Percentiles rank a stretch among this genome's conserved stretches.
Evolutionary conservation across 1,140 invertebrate species (phyloP).

Genomic region (Drosophila sturtevanti): DNA sequence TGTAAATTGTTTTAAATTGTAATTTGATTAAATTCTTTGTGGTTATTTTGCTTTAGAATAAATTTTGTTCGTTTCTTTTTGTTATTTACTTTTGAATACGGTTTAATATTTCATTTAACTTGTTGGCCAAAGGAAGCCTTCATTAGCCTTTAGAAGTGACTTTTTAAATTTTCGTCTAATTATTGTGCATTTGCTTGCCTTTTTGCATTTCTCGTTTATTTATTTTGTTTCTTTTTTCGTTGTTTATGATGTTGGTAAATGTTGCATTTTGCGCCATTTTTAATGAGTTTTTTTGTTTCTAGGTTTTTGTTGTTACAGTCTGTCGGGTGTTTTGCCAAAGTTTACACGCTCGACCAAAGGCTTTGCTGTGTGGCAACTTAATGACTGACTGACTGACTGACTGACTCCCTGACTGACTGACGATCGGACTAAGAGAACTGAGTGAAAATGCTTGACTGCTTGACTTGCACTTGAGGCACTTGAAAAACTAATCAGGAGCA

Average conservation of each 20-base stretch:
- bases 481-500: slow-evolving; percentile 77
- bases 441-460: slow-evolving; percentile 59
- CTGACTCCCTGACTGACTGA: slow-evolving; percentile 32
- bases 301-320: slow-evolving; percentile 31
- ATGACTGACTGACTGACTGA: slow-evolving; percentile 12
- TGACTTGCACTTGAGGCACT: slow-evolving; percentile 69
- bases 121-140: slow-evolving; percentile 19
- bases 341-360: slow-evolving; percentile 53
- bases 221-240: slow-evolving; percentile 27
- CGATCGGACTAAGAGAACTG: slow-evolving; percentile 31
- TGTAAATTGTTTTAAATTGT: too few species aligned
- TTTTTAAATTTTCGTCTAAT: slow-evolving; percentile 70
- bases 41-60: neutral
- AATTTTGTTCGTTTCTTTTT: neutral
- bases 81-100: neutral
- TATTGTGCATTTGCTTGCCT: slow-evolving; percentile 69
- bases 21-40: too few species aligned
- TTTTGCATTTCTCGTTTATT: slow-evolving; percentile 58
- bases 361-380: neutral
- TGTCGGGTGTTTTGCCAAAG: slow-evolving; percentile 42
- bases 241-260: slow-evolving; percentile 62
- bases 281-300: slow-evolving; percentile 70
- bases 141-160: slow-evolving; percentile 51
- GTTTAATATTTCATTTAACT: neutral
- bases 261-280: slow-evolving; percentile 72